phyloP scores from a whole-genome alignment of 2,797 vertebrate genomes.

The Sebastes miniatus region DNA sequence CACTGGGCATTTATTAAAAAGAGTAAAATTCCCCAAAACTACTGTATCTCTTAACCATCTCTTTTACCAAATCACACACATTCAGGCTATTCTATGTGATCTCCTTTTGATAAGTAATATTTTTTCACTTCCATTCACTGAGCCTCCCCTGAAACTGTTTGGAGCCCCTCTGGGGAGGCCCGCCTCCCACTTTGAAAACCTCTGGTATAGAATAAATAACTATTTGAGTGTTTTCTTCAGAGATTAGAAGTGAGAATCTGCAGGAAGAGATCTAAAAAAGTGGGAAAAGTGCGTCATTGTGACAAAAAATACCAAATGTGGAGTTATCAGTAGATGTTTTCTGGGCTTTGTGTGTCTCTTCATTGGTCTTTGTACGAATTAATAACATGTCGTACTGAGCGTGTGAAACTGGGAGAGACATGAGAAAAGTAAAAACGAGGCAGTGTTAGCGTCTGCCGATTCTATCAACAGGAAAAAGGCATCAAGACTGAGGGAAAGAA shows the following conservation, averaged over 20 bases:
- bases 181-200: neutral
- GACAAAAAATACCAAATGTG: neutral
- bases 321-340: neutral
- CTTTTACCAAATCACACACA: no score
- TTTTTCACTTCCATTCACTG: no score
- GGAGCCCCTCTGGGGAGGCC: neutral
- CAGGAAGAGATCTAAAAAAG: neutral
- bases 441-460: constrained; percentile 2
- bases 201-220: constrained; percentile 18
- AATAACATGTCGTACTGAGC: constrained; percentile 4
- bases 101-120: no score
- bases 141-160: neutral
- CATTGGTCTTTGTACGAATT: constrained; percentile 21
- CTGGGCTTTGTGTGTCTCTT: neutral
- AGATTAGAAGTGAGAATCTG: neutral
- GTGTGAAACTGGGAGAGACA: neutral
- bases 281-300: neutral
- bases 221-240: constrained; percentile 4
- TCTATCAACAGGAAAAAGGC: neutral
- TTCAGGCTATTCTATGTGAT: no score
- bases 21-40: no score
- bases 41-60: no score
- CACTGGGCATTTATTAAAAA: no score
- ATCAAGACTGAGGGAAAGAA: constrained; percentile 1
- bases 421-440: constrained; percentile 26